phyloP scores from a whole-genome alignment of 2,113 vertebrate species.

The Notechis scutatus region DNA sequence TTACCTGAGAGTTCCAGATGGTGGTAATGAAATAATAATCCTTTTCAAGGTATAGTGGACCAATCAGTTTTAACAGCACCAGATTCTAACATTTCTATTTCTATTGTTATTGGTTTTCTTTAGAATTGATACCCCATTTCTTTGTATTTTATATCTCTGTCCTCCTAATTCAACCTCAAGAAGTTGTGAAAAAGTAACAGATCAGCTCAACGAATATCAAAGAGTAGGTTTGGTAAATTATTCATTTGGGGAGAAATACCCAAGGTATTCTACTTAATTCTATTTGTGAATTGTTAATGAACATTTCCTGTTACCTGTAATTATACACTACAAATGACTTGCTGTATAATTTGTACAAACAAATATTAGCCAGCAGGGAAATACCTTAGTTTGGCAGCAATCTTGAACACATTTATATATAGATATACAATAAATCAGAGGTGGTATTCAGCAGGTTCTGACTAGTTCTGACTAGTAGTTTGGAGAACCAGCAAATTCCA shows the following conservation, averaged over 20 bases:
- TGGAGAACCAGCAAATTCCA: too few species aligned
- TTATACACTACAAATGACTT: slow-evolving; percentile 25
- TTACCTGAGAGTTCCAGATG: background rate
- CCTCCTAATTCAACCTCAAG: background rate
- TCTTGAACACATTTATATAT: background rate
- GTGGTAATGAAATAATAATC: background rate
- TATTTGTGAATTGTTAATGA: slow-evolving; percentile 28
- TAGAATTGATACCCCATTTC: background rate
- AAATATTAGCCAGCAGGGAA: slow-evolving; percentile 17
- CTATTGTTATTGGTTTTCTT: background rate
- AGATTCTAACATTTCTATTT: background rate
- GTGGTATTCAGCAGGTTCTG: too few species aligned
- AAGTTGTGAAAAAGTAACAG: slow-evolving; percentile 1
- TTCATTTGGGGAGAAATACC: slow-evolving; percentile 14
- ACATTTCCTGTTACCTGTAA: slow-evolving; percentile 10
- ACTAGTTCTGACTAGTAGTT: too few species aligned
- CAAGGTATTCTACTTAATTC: slow-evolving; percentile 7
- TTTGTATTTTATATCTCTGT: background rate
- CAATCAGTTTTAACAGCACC: background rate
- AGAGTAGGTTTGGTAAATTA: slow-evolving; percentile 15
- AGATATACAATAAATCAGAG: background rate
- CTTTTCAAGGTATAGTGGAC: background rate
- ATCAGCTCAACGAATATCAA: background rate
- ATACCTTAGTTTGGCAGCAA: background rate
- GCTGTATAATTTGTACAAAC: slow-evolving; percentile 29